These are phyloP conservation scores for Hozukius guyotensis DNA, from an alignment of 2,797 vertebrate genomes.

Conservation along the genomic window DNA sequence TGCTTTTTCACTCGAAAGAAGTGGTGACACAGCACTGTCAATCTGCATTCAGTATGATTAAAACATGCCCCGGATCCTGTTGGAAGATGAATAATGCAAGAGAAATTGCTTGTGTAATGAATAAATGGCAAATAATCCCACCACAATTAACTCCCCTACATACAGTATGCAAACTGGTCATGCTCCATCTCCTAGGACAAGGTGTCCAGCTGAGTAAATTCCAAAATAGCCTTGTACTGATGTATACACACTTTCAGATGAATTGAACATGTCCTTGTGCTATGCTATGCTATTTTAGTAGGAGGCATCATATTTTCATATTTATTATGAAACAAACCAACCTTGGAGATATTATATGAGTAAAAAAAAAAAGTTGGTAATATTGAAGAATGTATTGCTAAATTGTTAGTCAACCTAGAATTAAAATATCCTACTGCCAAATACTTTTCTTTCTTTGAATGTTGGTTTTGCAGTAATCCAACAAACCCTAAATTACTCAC, in stretches of 20 bases:
- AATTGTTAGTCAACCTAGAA: constrained; percentile 8
- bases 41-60: constrained; percentile 80
- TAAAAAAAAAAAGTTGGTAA: constrained; percentile 4
- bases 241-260: constrained; percentile 14
- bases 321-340: constrained; percentile 9
- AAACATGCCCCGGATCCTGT: constrained; percentile 79
- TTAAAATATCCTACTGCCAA: not conserved
- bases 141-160: constrained; percentile 74
- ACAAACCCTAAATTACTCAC: not conserved
- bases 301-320: constrained; percentile 1
- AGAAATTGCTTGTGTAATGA: constrained; percentile 80
- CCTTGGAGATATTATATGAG: not conserved
- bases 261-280: not conserved
- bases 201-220: constrained; percentile 65
- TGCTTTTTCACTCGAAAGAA: constrained; percentile 68
- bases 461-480: not conserved
- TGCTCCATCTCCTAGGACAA: constrained; percentile 61
- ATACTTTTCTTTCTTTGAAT: not conserved
- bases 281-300: constrained; percentile 14
- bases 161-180: constrained; percentile 71
- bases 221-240: constrained; percentile 39
- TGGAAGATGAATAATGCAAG: constrained; percentile 80
- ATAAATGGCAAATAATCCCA: constrained; percentile 83
- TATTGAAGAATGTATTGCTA: not conserved
- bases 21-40: constrained; percentile 79